Percentiles rank a stretch among this genome's conserved stretches.
Evolutionary conservation across 2,113 vertebrate genomes (phyloP).

Genomic region (Blennius ocellaris): DNA sequence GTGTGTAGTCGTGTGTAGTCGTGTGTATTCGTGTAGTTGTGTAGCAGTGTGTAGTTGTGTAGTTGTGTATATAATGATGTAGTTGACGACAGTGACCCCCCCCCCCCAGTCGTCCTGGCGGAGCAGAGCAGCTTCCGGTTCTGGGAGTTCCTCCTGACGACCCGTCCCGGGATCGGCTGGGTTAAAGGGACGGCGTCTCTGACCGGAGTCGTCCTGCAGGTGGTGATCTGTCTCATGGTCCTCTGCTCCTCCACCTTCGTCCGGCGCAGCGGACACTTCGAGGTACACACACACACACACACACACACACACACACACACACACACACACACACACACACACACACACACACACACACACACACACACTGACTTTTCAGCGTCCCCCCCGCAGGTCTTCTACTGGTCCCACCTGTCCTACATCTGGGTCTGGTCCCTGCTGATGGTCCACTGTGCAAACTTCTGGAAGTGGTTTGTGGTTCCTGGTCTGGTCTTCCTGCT

Average conservation of each 20-base stretch:
- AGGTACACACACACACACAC: constrained; percentile 63
- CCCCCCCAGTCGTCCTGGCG: constrained; percentile 73
- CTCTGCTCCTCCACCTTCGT: constrained; percentile 88
- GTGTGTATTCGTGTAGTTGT: too few relatives aligned
- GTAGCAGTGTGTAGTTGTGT: too few relatives aligned
- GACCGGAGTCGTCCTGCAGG: constrained; percentile 84
- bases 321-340: too few relatives aligned
- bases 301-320: too few relatives aligned
- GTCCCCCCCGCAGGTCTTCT: constrained; percentile 85
- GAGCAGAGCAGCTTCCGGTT: constrained; percentile 54
- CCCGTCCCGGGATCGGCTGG: constrained; percentile 85
- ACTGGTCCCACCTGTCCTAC: constrained; percentile 92
- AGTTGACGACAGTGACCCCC: too few relatives aligned
- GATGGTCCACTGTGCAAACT: constrained; percentile 89
- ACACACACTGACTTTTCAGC: too few relatives aligned
- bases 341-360: too few relatives aligned
- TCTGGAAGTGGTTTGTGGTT: constrained; percentile 93
- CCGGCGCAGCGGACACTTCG: constrained; percentile 88
- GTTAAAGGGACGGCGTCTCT: constrained; percentile 80
- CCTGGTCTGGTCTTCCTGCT: constrained; percentile 86
- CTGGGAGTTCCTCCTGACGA: constrained; percentile 87
- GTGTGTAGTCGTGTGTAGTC: too few relatives aligned
- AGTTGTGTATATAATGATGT: too few relatives aligned
- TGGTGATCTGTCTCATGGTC: constrained; percentile 83
- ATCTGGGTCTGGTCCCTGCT: constrained; percentile 88